Evolutionary conservation across 2,797 vertebrate genomes (phyloP).

Genomic region (Diglossa cyanea): DNA sequence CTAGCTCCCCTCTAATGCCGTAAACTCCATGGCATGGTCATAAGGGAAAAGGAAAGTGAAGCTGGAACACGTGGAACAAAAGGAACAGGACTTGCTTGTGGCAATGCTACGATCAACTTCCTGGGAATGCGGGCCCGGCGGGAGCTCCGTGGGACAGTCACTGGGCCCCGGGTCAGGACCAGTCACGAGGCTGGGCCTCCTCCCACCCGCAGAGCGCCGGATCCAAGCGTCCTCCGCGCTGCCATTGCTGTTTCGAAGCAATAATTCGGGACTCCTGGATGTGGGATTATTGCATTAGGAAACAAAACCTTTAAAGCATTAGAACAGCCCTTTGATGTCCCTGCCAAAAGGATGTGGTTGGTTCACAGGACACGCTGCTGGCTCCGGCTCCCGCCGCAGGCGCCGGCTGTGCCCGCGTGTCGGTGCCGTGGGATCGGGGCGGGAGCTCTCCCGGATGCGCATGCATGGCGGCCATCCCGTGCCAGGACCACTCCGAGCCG

Average conservation of each 20-base stretch:
- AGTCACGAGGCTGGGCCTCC: slow-evolving; percentile 12
- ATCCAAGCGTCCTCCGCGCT: slow-evolving; percentile 13
- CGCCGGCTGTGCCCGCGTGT: not conserved
- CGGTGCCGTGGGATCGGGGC: slow-evolving; percentile 56
- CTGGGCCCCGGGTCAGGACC: not conserved
- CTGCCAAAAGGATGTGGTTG: slow-evolving; percentile 87
- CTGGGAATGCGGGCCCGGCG: not conserved
- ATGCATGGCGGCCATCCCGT: slow-evolving; percentile 64
- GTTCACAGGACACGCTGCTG: slow-evolving; percentile 77
- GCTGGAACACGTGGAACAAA: not conserved
- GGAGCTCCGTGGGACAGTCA: not conserved
- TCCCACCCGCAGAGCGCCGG: not conserved
- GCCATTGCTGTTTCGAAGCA: slow-evolving; percentile 59
- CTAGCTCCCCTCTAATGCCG: slow-evolving; percentile 24
- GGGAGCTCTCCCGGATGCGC: slow-evolving; percentile 84
- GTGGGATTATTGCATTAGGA: slow-evolving; percentile 89
- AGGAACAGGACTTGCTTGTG: not conserved
- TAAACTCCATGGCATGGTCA: slow-evolving; percentile 49
- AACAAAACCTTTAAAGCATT: slow-evolving; percentile 85
- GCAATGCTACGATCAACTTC: slow-evolving; percentile 42
- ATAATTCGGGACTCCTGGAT: slow-evolving; percentile 79
- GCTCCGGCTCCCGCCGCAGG: slow-evolving; percentile 70
- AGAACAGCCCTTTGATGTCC: slow-evolving; percentile 98
- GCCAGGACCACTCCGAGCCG: slow-evolving; percentile 88
- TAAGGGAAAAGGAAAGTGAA: slow-evolving; percentile 38